phyloP scores from a whole-genome alignment of 1,140 invertebrate genomes.

The Philaenus spumarius region DNA sequence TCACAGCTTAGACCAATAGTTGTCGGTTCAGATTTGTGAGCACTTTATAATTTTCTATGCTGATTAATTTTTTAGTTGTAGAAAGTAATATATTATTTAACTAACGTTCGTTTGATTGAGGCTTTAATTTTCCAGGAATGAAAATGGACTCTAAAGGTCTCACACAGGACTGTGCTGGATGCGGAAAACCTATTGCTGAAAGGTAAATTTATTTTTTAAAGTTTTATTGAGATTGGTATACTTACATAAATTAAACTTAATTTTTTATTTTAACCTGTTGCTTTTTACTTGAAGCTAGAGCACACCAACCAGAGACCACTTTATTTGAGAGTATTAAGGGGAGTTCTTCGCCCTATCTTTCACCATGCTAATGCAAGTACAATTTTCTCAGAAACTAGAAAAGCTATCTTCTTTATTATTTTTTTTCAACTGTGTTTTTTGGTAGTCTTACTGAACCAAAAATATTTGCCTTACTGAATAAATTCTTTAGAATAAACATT shows the following conservation, averaged over 20 bases:
- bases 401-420: too few relatives aligned
- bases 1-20: too few relatives aligned
- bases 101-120: too few relatives aligned
- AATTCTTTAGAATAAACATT: too few relatives aligned
- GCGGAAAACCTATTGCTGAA: slow-evolving; percentile 79
- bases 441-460: too few relatives aligned
- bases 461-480: too few relatives aligned
- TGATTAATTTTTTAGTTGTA: background rate
- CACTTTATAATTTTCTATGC: background rate
- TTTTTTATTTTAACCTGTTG: background rate
- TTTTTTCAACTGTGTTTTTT: too few relatives aligned
- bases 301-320: background rate
- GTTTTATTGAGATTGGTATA: background rate
- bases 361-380: background rate
- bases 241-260: slow-evolving; percentile 11
- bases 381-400: too few relatives aligned
- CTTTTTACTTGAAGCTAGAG: background rate
- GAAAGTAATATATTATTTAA: too few relatives aligned
- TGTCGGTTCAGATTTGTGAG: too few relatives aligned
- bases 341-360: background rate
- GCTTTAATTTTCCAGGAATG: slow-evolving; percentile 29
- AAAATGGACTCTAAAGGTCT: slow-evolving; percentile 47
- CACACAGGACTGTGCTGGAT: slow-evolving; percentile 73
- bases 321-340: background rate
- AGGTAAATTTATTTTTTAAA: slow-evolving; percentile 43